Evolutionary conservation across 2,797 vertebrate genomes (phyloP).

Genomic region (Echiichthys vipera): DNA sequence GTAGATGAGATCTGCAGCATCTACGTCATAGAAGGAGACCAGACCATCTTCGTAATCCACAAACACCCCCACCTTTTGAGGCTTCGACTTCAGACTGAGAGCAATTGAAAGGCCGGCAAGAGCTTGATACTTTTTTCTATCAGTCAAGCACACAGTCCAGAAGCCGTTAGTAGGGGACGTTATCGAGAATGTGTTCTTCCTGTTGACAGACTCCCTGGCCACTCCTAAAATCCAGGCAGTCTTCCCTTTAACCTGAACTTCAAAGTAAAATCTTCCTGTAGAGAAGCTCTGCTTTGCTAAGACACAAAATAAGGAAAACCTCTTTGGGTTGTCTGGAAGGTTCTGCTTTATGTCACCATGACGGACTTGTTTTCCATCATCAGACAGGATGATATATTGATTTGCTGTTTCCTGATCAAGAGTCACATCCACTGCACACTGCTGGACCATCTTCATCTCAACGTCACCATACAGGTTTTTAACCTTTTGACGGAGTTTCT

Average conservation of each 20-base stretch:
- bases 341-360: neutral
- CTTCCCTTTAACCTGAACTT: constrained; percentile 7
- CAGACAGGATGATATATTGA: neutral
- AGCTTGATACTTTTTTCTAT: neutral
- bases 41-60: neutral
- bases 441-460: neutral
- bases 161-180: neutral
- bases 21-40: constrained; percentile 4
- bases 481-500: constrained; percentile 1
- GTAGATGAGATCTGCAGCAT: neutral
- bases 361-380: neutral
- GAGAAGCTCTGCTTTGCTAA: neutral
- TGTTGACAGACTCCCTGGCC: neutral
- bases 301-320: neutral
- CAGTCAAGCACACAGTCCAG: neutral
- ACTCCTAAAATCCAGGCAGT: constrained; percentile 1
- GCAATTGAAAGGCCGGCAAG: rapidly evolving
- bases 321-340: neutral
- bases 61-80: neutral
- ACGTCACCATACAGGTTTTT: neutral
- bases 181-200: neutral
- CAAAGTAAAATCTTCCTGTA: neutral
- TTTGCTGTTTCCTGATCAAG: constrained; percentile 6
- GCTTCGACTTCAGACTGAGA: neutral
- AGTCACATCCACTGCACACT: constrained; percentile 26